Evolutionary conservation across 2,888 invertebrate genomes (phyloP), one percentile per base, ranked within the genome.

Genomic region (Muscina levida): DNA sequence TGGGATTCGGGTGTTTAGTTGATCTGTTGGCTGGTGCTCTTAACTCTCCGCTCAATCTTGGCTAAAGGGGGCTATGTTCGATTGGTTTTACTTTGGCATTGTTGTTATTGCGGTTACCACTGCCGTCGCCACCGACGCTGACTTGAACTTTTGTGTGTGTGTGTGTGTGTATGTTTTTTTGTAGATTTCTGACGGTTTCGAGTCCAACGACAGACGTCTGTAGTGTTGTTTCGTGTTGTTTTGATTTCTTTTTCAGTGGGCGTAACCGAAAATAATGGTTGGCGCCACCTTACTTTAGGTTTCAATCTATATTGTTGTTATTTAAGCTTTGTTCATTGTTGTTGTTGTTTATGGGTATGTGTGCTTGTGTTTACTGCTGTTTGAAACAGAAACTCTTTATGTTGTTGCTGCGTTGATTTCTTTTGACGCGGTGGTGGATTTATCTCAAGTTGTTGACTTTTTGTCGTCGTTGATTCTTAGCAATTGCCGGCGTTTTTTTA

Each of bases 211-310:
- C 66, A 17, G 59, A 48, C 31, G 4, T 31, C 56, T 44, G 59
- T 77, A 19, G 56, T 42, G 66, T 42, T 66, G 51, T 13, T 48
- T 72, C 56, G 31, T 24, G 48, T 74, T 56, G 62, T 53, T 71
- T 15, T 65, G 62, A 51, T 51, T 67, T 51, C 57, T 66, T 48
- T 65, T 74, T 42, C 39, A 62, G 62, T 87, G 85, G 88, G 89
- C 88, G 88, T 88, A 86, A 86, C 89, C 86, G 59, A 74, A 84
- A 86, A 87, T 83, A 84, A 78, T 85, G 84, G 81, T 82, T 87
- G 89, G 88, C 89, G 89, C 88, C 88, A 88, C 88, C 88, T 88
- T 84, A 85, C 84, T 85, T 86, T 84, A 84, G 68, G 42, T 26
- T 62, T 26, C 59, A 31, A 19, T 62, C 42, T 22, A 62, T 42